A percentile compares a stretch with the other conserved stretches of the same genome.
phyloP scores from a whole-genome alignment of 2,888 invertebrate species.

The Monoplex corrugatus region DNA sequence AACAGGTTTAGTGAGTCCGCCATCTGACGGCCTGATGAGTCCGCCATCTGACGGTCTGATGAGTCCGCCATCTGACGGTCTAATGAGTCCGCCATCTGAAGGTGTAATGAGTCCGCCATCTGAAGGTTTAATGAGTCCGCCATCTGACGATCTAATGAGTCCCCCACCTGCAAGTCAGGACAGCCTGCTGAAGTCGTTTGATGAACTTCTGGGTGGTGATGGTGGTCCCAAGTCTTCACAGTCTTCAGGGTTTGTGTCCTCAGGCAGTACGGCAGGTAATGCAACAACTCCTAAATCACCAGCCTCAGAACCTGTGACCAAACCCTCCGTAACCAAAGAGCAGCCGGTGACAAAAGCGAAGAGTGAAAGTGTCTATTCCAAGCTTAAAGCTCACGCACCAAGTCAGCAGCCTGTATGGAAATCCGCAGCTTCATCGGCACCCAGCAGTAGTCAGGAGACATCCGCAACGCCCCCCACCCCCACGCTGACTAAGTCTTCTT shows the following conservation, averaged over 20 bases:
- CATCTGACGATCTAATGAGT: no score
- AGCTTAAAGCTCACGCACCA: neutral
- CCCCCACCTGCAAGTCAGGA: neutral
- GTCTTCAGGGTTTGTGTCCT: neutral
- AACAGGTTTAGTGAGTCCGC: no score
- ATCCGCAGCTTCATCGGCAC: neutral
- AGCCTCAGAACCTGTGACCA: neutral
- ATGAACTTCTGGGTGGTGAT: neutral
- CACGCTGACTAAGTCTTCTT: neutral
- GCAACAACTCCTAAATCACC: neutral
- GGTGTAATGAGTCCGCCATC: no score
- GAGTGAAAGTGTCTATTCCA: conserved; percentile 18
- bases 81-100: no score
- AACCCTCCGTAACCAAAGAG: neutral
- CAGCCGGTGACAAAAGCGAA: conserved; percentile 6
- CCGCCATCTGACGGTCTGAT: no score
- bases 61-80: no score
- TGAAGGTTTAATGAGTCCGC: no score
- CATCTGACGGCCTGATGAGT: no score
- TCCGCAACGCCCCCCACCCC: neutral
- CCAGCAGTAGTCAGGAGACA: neutral
- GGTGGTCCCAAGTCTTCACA: neutral
- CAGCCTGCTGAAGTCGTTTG: conserved; percentile 20
- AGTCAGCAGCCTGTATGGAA: conserved; percentile 24
- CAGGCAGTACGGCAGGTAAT: neutral